phyloP scores from a whole-genome alignment of 37 sponge, comb jelly and placozoan genomes.

The Eunapius fragilis region DNA sequence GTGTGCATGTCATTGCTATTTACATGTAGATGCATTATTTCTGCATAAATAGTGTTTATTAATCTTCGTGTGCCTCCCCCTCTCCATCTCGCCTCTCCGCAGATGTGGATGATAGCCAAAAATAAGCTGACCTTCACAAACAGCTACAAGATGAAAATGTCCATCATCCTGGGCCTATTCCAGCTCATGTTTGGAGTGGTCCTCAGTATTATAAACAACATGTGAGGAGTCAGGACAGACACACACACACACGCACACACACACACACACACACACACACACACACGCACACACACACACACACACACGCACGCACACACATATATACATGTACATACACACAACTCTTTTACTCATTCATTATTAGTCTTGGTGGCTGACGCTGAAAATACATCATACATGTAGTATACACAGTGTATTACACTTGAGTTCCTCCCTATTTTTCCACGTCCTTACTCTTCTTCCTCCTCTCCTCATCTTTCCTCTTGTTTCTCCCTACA shows the following conservation, averaged over 20 bases:
- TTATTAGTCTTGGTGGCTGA: no score
- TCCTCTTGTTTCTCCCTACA: neutral
- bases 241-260: neutral
- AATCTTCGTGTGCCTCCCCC: neutral
- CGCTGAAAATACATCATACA: no score
- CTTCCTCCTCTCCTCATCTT: neutral
- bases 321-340: no score
- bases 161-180: constrained; percentile 82
- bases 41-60: no score
- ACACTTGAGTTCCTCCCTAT: no score
- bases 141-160: constrained; percentile 99
- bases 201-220: constrained; percentile 88
- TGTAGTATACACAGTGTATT: no score
- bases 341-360: no score
- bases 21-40: no score
- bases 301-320: no score
- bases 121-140: constrained; percentile 94
- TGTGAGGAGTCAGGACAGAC: constrained; percentile 53
- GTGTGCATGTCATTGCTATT: no score
- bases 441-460: no score
- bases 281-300: no score
- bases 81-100: neutral
- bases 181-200: constrained; percentile 98
- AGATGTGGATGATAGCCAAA: constrained; percentile 93
- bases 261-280: neutral